Conservation (phyloP, 2,888 invertebrate species). For the Eurois occulta region DNA sequence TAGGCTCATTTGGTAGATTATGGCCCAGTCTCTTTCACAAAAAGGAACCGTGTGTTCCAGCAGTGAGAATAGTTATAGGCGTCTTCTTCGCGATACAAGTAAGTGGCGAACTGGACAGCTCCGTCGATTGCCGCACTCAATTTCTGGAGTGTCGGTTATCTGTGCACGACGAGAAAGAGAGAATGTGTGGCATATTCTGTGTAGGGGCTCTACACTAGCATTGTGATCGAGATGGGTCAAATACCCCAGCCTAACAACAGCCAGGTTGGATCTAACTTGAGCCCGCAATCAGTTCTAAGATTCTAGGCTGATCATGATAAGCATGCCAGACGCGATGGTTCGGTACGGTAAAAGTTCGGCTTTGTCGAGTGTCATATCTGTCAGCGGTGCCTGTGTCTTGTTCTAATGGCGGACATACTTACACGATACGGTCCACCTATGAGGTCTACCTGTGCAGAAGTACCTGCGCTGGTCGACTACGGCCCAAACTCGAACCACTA, state of each 20-base stretch:
- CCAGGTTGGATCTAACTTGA: too few species aligned
- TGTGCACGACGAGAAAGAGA: not conserved
- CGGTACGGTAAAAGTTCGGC: too few species aligned
- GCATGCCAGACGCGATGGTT: too few species aligned
- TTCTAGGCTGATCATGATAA: not conserved
- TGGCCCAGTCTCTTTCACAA: not conserved
- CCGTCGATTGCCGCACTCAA: not conserved
- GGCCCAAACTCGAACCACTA: not conserved
- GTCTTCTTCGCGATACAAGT: not conserved
- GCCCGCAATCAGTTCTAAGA: too few species aligned
- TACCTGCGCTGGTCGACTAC: not conserved
- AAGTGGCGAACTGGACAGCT: not conserved
- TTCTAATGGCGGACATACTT: too few species aligned
- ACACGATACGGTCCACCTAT: too few species aligned
- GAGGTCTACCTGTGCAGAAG: not conserved
- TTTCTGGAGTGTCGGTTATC: not conserved
- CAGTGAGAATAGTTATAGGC: not conserved
- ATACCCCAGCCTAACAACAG: too few species aligned
- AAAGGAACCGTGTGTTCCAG: not conserved
- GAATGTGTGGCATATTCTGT: not conserved
- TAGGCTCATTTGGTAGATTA: not conserved
- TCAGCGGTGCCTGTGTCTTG: too few species aligned
- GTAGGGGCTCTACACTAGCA: too few species aligned
- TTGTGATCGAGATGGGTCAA: too few species aligned
- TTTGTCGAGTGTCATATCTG: too few species aligned